Evolutionary conservation across 2,113 vertebrate genomes (phyloP), one percentile per base, ranked within the genome.

Genomic region (Choloepus hoffmanni): DNA sequence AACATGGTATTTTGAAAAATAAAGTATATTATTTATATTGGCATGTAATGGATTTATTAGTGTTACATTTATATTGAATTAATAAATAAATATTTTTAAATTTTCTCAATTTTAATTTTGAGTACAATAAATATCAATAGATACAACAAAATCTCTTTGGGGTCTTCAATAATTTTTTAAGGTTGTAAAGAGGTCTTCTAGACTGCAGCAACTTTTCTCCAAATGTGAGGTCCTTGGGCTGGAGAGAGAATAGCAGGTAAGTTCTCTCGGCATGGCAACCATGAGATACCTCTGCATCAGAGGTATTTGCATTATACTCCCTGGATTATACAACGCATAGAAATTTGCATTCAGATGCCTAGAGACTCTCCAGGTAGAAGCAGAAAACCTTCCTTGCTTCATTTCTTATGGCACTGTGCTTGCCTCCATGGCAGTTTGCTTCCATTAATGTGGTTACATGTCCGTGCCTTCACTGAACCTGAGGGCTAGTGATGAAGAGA

Each of bases 81-180:
- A 85, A 50, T 28, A 40, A 26, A 84, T 74, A 70, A 36, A 36
- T 36, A 36, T 58, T 78, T 78, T 30, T 16, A 48, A 30, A 1
- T 48, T 89, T 78, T 88, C 63, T 67, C 50, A 55, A 8, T 79
- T 90, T 86, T 63, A 30, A 72, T 90, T 85, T 91, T 45, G 58
- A n/a, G 5, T 67, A 30, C 5, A 65, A 30, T 70, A 58, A 87
- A 74, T 81, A 88, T 18, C 9, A 21, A 26, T 60, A 74, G 16
- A 18, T 21, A 40, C 4, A 48, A 43, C n/a, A 63, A 4, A 45
- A 62, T 36, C 28, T 63, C 15, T 74, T 85, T 82, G 77, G 30
- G 24, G 7, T 19, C 62, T 67, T 67, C 40, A 36, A 3, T 60
- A 55, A 43, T 40, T 58, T 90, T 70, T 90, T 14, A 50, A 73